Evolutionary conservation across 2,888 invertebrate genomes (phyloP).

Genomic region (Baccha elongata): DNA sequence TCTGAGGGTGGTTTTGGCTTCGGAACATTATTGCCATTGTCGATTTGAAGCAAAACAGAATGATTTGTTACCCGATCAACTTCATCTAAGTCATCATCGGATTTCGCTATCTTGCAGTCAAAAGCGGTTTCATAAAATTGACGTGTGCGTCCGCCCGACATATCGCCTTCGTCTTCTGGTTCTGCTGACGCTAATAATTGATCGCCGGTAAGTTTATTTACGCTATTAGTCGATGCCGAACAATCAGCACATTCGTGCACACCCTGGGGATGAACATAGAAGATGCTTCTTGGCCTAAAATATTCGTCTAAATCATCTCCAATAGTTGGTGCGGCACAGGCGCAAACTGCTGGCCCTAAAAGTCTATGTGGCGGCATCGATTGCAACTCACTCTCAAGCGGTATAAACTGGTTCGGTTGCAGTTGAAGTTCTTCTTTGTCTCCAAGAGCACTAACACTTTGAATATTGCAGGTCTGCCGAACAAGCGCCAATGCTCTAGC

Average conservation of each 20-base stretch:
- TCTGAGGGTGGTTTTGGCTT: conserved; percentile 75
- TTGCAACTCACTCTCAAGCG: conserved; percentile 77
- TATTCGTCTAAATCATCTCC: conserved; percentile 86
- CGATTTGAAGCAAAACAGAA: conserved; percentile 87
- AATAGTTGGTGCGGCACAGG: conserved; percentile 86
- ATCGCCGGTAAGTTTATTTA: conserved; percentile 54
- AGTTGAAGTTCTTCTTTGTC: conserved; percentile 73
- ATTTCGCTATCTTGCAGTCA: conserved; percentile 92
- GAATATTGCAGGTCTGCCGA: conserved; percentile 82
- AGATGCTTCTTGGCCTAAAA: conserved; percentile 87
- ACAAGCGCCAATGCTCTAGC: conserved; percentile 81
- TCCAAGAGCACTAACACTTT: conserved; percentile 75
- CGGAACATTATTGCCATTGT: conserved; percentile 78
- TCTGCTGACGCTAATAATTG: conserved; percentile 55
- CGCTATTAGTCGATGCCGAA: conserved; percentile 72
- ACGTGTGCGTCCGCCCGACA: conserved; percentile 85
- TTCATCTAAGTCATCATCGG: conserved; percentile 90
- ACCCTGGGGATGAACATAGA: conserved; percentile 87
- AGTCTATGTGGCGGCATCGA: conserved; percentile 89
- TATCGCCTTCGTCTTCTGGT: conserved; percentile 81
- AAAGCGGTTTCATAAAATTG: conserved; percentile 95
- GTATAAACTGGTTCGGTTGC: conserved; percentile 75
- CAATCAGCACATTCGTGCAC: conserved; percentile 84
- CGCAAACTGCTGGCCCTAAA: conserved; percentile 87
- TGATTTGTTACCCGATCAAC: conserved; percentile 92